A percentile compares a stretch with the other conserved stretches of the same genome.
phyloP scores from a whole-genome alignment of 1,140 invertebrate genomes.

The Zaprionus davidi region DNA sequence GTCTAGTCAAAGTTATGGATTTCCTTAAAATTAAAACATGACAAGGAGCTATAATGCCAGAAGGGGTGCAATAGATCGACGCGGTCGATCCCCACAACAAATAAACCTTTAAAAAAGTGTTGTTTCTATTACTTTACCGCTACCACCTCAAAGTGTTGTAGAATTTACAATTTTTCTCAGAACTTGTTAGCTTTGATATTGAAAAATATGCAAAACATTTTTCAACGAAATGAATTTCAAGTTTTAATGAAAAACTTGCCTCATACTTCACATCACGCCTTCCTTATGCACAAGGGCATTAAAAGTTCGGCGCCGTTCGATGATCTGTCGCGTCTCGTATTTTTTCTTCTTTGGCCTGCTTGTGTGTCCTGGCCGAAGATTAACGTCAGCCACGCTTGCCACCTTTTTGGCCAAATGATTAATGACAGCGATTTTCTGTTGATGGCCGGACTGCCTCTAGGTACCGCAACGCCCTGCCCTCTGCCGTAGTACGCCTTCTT shows the following conservation, averaged over 20 bases:
- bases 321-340: background rate
- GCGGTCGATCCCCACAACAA: no score
- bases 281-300: conserved; percentile 11
- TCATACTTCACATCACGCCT: background rate
- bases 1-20: no score
- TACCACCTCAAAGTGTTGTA: background rate
- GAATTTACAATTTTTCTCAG: background rate
- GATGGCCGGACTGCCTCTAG: conserved; percentile 18
- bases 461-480: background rate
- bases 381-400: conserved; percentile 67
- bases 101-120: no score
- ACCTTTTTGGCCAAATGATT: conserved; percentile 76
- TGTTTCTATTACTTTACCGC: background rate
- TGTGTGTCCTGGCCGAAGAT: conserved; percentile 51
- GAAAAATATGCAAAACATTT: conserved; percentile 2
- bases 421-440: conserved; percentile 70
- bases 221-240: conserved; percentile 7
- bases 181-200: background rate
- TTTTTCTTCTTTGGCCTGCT: conserved; percentile 22
- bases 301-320: background rate
- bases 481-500: background rate
- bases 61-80: no score
- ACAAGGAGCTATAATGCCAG: no score
- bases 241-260: background rate
- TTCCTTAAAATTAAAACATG: no score